These are phyloP conservation scores for Dufourea novaeangliae DNA, from an alignment of 1,140 invertebrate species.

Conservation along the genomic window DNA sequence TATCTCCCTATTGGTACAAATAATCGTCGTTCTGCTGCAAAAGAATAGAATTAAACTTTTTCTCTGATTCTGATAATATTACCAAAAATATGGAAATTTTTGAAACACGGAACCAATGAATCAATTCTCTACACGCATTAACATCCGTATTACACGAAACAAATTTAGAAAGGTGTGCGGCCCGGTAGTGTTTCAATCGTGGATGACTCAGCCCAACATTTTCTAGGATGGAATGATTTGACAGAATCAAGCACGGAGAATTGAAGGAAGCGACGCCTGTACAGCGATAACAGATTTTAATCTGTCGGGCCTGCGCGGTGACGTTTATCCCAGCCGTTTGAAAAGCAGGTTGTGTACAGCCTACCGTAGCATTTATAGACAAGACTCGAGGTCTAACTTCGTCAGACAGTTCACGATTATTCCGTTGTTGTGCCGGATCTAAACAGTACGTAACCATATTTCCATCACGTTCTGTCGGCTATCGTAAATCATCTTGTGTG, in stretches of 20 bases:
- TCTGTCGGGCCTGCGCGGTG: constrained; percentile 7
- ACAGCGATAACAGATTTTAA: background rate
- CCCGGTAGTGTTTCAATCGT: background rate
- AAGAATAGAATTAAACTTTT: too few species aligned
- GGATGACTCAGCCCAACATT: background rate
- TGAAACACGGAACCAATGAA: too few species aligned
- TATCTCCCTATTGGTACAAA: too few species aligned
- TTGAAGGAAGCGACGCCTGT: background rate
- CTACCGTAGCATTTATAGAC: constrained; percentile 43
- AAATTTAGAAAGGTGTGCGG: too few species aligned
- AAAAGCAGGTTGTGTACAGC: constrained; percentile 2
- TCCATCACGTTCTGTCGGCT: background rate
- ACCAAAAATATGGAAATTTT: too few species aligned
- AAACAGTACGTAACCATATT: background rate
- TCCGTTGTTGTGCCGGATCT: background rate
- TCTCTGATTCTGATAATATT: too few species aligned
- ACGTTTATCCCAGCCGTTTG: background rate
- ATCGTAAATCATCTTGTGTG: constrained; percentile 7
- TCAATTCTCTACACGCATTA: too few species aligned
- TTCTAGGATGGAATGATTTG: background rate
- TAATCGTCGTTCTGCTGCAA: too few species aligned
- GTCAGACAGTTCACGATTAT: constrained; percentile 46
- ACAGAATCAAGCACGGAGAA: background rate
- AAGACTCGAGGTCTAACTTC: constrained; percentile 16
- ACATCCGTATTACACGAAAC: too few species aligned